These are phyloP conservation scores for Gallinago media DNA, from an alignment of 2,113 vertebrate species.

Conservation along the genomic window DNA sequence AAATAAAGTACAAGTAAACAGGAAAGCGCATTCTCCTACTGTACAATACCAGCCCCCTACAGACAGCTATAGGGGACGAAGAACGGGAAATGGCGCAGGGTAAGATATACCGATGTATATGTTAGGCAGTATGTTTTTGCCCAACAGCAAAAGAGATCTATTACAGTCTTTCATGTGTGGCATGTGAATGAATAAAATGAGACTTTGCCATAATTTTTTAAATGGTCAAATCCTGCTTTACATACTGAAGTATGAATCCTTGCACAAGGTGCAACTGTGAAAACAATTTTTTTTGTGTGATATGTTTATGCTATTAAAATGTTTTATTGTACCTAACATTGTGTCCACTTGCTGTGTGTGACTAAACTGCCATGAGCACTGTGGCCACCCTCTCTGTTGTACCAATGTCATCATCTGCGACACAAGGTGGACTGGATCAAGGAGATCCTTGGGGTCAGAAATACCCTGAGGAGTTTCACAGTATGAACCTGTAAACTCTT, in stretches of 20 bases:
- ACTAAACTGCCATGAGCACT: not conserved
- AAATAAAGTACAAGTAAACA: not conserved
- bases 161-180: not conserved
- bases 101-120: not conserved
- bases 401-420: not conserved
- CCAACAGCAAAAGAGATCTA: not conserved
- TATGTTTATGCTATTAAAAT: not conserved
- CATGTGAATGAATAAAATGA: not conserved
- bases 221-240: not conserved
- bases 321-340: not conserved
- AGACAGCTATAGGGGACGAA: not conserved
- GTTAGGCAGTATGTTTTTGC: not conserved
- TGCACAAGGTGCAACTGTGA: not conserved
- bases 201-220: not conserved
- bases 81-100: not conserved
- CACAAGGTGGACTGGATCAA: not conserved
- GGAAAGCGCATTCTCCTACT: not conserved
- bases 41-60: not conserved
- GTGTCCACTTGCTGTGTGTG: not conserved
- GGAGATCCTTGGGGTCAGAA: not conserved
- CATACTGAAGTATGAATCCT: not conserved
- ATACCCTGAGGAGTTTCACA: not conserved
- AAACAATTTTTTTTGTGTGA: not conserved
- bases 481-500: not conserved
- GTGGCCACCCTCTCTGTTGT: fast-evolving